Base-by-base conservation (phyloP, 2,888 invertebrate species). In the Mayetiola destructor region DNA sequence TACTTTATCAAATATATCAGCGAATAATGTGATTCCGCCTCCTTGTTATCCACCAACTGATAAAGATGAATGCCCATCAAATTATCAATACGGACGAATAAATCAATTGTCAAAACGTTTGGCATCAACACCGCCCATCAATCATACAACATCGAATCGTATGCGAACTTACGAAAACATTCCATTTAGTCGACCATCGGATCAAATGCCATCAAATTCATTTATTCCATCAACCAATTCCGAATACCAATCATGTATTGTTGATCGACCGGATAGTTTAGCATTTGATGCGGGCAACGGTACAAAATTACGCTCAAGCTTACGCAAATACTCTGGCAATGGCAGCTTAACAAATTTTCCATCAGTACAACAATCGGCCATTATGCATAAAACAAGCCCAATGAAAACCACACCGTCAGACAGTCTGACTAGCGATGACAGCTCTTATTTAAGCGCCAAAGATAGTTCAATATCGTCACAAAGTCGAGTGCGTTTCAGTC, bases 391-490 rank as follows among this genome's bases (percentile, higher is more conserved):
- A n/a, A 27, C 1, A 4, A 48, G 48, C 16, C 87, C 88, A 18
- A 86, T 88, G 0, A 86, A 87, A 69, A 85, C 86, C 1, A 88
- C 90, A 6, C 89, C 90, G 0, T 88, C 89, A 0, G 90, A 89
- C 64, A 88, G 88, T 62, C 67, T 88, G 59, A 84, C 88, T 0
- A 88, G 88, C 65, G 92, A 92, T 64, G 91, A 90, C 66, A 87
- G 88, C 65, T 88, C 88, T 42, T 92, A 90, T 69, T 82, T 88
- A 63, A 91, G 91, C 9, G 91, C 91, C 18, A 79, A 87, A 65
- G 88, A 88, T 65, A 81, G 76, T 60, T 78, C 80, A 14, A 76
- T 80, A 59, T 81, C 81, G 27, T 82, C 83, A n/a, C 80, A 80
- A 60, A 80, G 82, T 37, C 75, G 88, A 14, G 88, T 85, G 59